Evolutionary conservation across 2,888 invertebrate species (phyloP), one percentile per base, ranked within the genome.

Genomic region (Drosophila testacea): DNA sequence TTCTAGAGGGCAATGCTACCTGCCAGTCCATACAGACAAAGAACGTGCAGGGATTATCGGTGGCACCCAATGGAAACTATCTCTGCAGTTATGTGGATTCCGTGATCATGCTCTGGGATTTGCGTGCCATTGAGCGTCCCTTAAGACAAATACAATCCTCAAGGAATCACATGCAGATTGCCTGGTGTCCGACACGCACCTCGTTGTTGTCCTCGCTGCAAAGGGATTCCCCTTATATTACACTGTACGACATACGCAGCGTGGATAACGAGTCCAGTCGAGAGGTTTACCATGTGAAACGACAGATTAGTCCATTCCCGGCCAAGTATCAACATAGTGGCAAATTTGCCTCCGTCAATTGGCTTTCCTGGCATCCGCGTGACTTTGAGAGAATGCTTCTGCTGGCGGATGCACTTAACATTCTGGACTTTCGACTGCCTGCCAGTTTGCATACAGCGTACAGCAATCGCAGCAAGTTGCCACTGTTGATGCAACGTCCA

Each of bases 281-380:
- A 16, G 97, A 97, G 88, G 95, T 96, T 0, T 95, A 96, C 38
- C 95, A 96, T 50, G 93, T 96, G 36, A 96, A 96, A 90, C 93
- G 96, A 81, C 94, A 94, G 65, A 94, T 95, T n/a, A 86, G 91
- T 55, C 93, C 93, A 2, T 90, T 92, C 44, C 83, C 89, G 34
- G 77, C 85, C 7, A 91, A 90, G 56, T 83, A 88, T 62, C 87
- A 90, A 61, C 68, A 80, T 4, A 76, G 86, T 4, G 84, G 84
- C 4, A 92, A 91, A 51, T 86, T 88, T 0, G 74, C 88, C 3
- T 76, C 81, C 0, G 73, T 97, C 11, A 95, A 95, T 9, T 96
- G 97, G 69, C 96, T 97, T 92, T 95, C 96, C 38, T 98, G 98
- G 97, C 98, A 98, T 93, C 96, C 96, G 1, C 93, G 93, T 4